Evolutionary conservation across 2,797 vertebrate genomes (phyloP), one percentile per base, ranked within the genome.

Genomic region (Pterois miles): DNA sequence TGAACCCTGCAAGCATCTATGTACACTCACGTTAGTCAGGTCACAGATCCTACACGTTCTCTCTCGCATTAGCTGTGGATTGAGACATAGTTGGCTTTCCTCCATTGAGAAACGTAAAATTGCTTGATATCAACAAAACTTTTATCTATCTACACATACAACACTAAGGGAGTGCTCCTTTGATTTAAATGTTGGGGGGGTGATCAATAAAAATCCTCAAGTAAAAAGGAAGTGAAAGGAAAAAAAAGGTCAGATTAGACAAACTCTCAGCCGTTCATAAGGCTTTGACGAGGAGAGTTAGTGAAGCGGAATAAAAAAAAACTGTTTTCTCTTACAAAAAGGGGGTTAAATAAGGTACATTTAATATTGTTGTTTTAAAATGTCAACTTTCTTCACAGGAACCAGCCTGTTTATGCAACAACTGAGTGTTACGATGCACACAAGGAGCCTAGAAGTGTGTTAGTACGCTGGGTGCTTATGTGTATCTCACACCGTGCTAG

Each of bases 321-420:
- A 80, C 27, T 78, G 95, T 92, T 94, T 91, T 88, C 75, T 89
- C 78, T 92, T 90, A 69, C 86, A 93, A 91, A 91, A 92, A 83
- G 84, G 81, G 86, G 85, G 58, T 89, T 83, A 84, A 81, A 78
- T 65, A 74, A 62, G 46, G 34, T 79, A 77, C 31, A 40, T 54
- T 70, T 78, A 83, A 86, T 84, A 89, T 78, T 86, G 89, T 81
- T 92, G 85, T 92, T 68, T 91, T 84, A 90, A 92, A 93, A 94
- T 92, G 92, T 92, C 79, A 86, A 69, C 83, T 86, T 88, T 88
- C 75, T 87, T 78, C 81, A 94, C 97, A 98, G 96, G 96, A 96
- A 94, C 97, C 97, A 92, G 97, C 97, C 97, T 95, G 96, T 94
- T 94, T 87, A 89, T 85, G 83, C 65, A 75, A 69, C 68, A 88